Base-by-base conservation (phyloP, 2,888 invertebrate genomes). In the Rotaria sp. region DNA sequence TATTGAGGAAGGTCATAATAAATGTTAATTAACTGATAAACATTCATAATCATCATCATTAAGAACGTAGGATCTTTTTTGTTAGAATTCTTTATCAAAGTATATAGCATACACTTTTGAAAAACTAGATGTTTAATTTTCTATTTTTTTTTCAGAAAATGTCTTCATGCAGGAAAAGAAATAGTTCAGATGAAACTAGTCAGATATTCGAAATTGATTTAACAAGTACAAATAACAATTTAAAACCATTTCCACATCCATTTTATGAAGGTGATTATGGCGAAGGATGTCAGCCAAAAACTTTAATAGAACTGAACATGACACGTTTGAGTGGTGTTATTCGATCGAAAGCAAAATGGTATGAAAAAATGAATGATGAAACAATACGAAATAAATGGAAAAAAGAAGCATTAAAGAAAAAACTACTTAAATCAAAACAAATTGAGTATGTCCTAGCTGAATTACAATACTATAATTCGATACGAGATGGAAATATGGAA, bases 401-500 rank as follows among this genome's bases (percentile, higher is more conserved):
- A 38, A 35, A 74, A 74, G 74, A 74, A 74, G 74, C 74, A 38
- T 38, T 38, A 38, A 18, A 74, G 21, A 35, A 74, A 74, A 7
- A 10, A 30, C 30, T 15, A 30, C 30, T 59, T n/a, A 11, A 35
- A 15, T 35, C 35, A 21, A 74, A 74, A 74, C 74, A 74, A 74
- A 74, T 74, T 21, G 21, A 74, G 35, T 74, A 74, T 74, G 74
- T 74, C 21, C 11, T 74, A 26, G 74, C 2, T 38, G 74, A 74
- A 74, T 74, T 74, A 74, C 38, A 74, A 74, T 74, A 74, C 38
- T 74, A 74, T 74, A 38, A 74, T 74, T 30, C 74, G 21, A 74
- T 74, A 74, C 30, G 74, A 74, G 30, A 74, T 74, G 1, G 8
- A 30, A 7, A 18, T 0, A 74, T 74, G 21, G 74, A 74, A 74